Percentiles rank a stretch among this genome's conserved stretches.
phyloP scores from a whole-genome alignment of 1,140 invertebrate species.

The Euschistus heros region DNA sequence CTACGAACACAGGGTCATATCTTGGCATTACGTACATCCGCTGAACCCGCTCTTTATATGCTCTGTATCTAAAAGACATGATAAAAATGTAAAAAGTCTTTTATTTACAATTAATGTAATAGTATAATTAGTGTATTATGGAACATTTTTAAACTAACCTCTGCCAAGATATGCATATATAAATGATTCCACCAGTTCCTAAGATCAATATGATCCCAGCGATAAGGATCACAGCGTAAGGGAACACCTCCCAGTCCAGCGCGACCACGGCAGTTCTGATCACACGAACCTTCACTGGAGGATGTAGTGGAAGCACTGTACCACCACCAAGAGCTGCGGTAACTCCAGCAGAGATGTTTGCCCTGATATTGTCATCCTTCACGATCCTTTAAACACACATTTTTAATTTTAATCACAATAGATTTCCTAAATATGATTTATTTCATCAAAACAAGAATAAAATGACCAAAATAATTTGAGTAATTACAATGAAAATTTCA shows the following conservation, averaged over 20 bases:
- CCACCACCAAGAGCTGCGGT: slow-evolving; percentile 5
- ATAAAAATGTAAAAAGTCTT: no score
- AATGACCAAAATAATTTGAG: no score
- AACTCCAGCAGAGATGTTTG: slow-evolving; percentile 47
- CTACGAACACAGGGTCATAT: slow-evolving; percentile 71
- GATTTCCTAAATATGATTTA: no score
- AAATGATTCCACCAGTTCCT: slow-evolving; percentile 76
- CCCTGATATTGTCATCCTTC: slow-evolving; percentile 35
- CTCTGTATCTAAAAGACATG: slow-evolving; percentile 49
- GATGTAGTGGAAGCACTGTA: slow-evolving; percentile 46
- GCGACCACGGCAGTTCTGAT: slow-evolving; percentile 46
- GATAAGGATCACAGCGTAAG: slow-evolving; percentile 74
- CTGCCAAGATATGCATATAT: slow-evolving; percentile 86
- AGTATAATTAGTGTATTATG: no score
- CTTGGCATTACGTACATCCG: slow-evolving; percentile 58
- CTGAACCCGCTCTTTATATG: slow-evolving; percentile 65
- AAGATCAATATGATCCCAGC: slow-evolving; percentile 77
- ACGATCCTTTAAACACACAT: slow-evolving; percentile 15
- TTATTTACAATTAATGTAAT: no score
- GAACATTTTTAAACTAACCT: slow-evolving; percentile 45
- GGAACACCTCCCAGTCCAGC: slow-evolving; percentile 62
- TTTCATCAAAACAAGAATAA: no score
- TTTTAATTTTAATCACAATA: no score
- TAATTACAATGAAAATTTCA: neutral
- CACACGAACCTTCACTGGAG: slow-evolving; percentile 42